Evolutionary conservation across 1,140 invertebrate species (phyloP), one percentile per base, ranked within the genome.

Genomic region (Heliconius hermathena): DNA sequence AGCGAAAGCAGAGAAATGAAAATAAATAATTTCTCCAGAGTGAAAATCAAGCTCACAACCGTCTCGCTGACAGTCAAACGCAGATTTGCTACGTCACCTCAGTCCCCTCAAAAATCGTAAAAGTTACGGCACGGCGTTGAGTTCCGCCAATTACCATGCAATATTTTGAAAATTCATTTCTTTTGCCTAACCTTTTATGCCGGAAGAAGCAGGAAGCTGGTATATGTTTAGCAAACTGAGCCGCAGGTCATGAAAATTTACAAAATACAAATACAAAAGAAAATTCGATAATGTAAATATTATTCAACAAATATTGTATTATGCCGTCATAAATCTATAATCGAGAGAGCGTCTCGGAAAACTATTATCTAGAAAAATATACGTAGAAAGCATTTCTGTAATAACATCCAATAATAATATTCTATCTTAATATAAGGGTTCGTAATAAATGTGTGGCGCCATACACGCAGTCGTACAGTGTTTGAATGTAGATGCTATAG

Each of bases 291-390:
- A 66, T 29, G 20, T 60, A 22, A 60, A 60, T 60, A 60, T 60
- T 60, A 60, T 60, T 60, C 54, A 60, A 29, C 26, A 13, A 66
- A 66, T 66, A 66, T 66, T 66, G 22, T 66, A 29, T 13, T 29
- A 26, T 66, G 26, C 1, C 60, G 8, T 29, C 2, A 22, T 57
- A 57, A 57, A 57, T 57, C 8, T 1, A 57, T 57, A 66, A 29
- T 66, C 60, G 60, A 26, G 60, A 60, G 2, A 13, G 60, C 60
- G 22, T 26, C 60, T 66, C 22, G 60, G 26, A 29, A 29, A 66
- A 13, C 60, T 66, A 66, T 66, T 66, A 66, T 66, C 60, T 66
- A 66, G 13, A 29, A 66, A 66, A 66, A 66, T 66, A 66, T 22
- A 66, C 22, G 60, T 3, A 66, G 60, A 66, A 29, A 66, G 22